A percentile compares a stretch with the other conserved stretches of the same genome.
These are phyloP conservation scores for Campoplex nolae DNA, from an alignment of 2,888 invertebrate species.

Conservation along the genomic window DNA sequence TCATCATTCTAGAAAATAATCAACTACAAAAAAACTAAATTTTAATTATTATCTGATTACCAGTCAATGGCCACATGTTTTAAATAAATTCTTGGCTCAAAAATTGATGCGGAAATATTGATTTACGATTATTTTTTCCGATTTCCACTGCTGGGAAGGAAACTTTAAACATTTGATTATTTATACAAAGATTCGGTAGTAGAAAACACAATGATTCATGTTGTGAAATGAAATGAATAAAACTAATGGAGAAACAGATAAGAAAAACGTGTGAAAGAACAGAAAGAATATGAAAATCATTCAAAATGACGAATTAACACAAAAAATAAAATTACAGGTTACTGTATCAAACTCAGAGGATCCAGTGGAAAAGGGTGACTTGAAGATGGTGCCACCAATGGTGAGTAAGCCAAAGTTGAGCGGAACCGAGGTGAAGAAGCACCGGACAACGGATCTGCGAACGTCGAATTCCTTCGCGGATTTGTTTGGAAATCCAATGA, in stretches of 20 bases:
- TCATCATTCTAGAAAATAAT: background rate
- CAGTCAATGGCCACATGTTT: too few relatives aligned
- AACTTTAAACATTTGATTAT: too few relatives aligned
- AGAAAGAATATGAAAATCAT: background rate
- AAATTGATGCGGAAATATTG: too few relatives aligned
- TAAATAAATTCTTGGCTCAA: too few relatives aligned
- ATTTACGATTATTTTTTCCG: too few relatives aligned
- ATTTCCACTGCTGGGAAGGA: too few relatives aligned
- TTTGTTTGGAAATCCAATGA: slow-evolving; percentile 94
- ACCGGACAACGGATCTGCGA: slow-evolving; percentile 84
- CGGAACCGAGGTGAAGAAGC: slow-evolving; percentile 84
- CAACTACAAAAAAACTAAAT: background rate
- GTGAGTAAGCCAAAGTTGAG: slow-evolving; percentile 90
- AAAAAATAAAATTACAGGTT: slow-evolving; percentile 74
- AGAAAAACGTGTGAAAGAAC: background rate
- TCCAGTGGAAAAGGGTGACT: slow-evolving; percentile 86
- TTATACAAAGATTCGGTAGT: too few relatives aligned
- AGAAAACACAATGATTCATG: too few relatives aligned
- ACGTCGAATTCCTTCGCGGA: slow-evolving; percentile 90
- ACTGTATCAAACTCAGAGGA: slow-evolving; percentile 84
- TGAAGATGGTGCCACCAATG: slow-evolving; percentile 87
- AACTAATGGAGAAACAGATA: background rate
- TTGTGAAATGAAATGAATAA: too few relatives aligned
- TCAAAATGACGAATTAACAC: background rate
- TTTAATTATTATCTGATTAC: too few relatives aligned